Base-by-base conservation (phyloP, 2,797 vertebrate genomes). In the Chromis chromis region DNA sequence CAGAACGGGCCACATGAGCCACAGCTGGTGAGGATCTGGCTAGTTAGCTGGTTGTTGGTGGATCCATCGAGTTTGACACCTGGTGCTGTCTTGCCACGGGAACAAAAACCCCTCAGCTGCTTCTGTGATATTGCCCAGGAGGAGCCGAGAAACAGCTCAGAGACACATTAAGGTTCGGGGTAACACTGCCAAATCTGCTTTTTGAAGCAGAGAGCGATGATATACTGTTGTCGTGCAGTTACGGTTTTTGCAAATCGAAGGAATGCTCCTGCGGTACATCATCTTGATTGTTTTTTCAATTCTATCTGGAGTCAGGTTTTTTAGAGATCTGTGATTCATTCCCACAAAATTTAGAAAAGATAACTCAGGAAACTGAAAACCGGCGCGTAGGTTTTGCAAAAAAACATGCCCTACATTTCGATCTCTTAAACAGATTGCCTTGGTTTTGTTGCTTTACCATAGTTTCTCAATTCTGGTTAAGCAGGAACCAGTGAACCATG, bases 61-160 rank as follows among this genome's bases (percentile, higher is more conserved):
- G 65, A 83, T 76, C 62, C 62, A 52, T 22, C 61, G 69, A 78
- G 65, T 75, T 79, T 58, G 70, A 88, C 88, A 91, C 88, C 85
- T 90, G 89, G 84, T 70, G 63, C 74, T 66, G 72, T 68, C 75
- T 52, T 0, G 70, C 66, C 68, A 57, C 81, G 79, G 84, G 87
- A 92, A 89, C 72, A 75, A 74, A 81, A 88, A 24, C 7, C 25
- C 50, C 42, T 91, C 91, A 91, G 88, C 89, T 91, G 88, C 75
- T 78, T 64, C 61, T 82, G 82, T 68, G 85, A 87, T 84, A 85
- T 75, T 87, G 50, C 57, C 64, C 74, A 61, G 66, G 79, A 76
- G 58, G 74, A 83, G 69, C 62, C 2, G n/a, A 82, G 68, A 58
- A 74, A 65, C 64, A 49, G 42, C 76, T 56, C 81, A 75, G 70